Conservation (phyloP, 2,888 invertebrate species). For the Rhimphoctona megacephalus region DNA sequence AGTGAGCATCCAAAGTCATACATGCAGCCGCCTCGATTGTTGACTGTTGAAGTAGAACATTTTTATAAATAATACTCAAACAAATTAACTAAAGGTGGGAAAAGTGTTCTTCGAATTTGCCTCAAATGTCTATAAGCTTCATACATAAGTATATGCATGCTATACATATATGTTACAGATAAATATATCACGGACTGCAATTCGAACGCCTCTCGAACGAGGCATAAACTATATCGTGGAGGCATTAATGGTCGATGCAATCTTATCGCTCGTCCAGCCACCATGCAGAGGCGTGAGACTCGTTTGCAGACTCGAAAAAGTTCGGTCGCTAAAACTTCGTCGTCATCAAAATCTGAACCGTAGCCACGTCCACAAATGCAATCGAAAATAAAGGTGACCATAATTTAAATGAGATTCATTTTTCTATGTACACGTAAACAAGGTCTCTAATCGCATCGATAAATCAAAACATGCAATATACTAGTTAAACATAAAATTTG, state of each 20-base stretch:
- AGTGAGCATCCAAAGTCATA: background rate
- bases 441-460: background rate
- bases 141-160: background rate
- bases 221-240: conserved; percentile 67
- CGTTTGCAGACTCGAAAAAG: conserved; percentile 39
- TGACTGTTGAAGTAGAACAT: background rate
- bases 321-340: conserved; percentile 16
- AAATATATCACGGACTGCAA: conserved; percentile 46
- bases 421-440: background rate
- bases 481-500: background rate
- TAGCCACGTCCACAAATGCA: background rate
- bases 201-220: conserved; percentile 61
- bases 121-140: background rate
- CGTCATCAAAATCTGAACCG: background rate
- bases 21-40: background rate
- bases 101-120: background rate
- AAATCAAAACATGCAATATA: background rate
- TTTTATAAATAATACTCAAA: background rate
- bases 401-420: background rate
- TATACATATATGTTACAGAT: background rate
- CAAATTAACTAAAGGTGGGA: background rate
- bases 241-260: conserved; percentile 70
- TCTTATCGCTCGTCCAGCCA: conserved; percentile 69
- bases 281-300: conserved; percentile 46
- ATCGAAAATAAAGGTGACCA: background rate